Evolutionary conservation across 92 coral and sea anemone genomes (phyloP), one percentile per base, ranked within the genome.

Genomic region (Porites divaricata): DNA sequence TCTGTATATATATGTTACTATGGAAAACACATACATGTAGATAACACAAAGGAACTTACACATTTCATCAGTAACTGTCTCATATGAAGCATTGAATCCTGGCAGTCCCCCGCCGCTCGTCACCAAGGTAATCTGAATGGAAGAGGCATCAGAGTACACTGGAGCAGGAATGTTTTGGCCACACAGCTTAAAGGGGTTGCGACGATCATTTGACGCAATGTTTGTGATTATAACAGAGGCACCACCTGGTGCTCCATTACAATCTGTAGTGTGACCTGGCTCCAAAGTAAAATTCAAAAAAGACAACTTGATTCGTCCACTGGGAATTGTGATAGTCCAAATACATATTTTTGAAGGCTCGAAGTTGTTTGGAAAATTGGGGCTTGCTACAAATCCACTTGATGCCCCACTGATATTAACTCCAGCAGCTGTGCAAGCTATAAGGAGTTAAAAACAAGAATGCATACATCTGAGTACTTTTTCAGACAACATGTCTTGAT

Each of bases 11-110:
- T n/a, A 35, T 35, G 45, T 35, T 35, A 4, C 45, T 4, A 4
- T 35, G 45, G 45, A 35, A 54, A 54, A 11, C 12, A 11, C 16
- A 15, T 54, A n/a, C n/a, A n/a, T n/a, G n/a, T n/a, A 2, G 12
- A 20, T 66, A 66, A 14, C 22, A 9, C 28, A 20, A 4, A n/a
- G 45, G 14, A 9, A 25, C 72, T 68, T 68, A 35, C 41, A 25
- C 72, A 68, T 68, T 22, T 35, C 70, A 66, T 20, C 28, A 10
- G 72, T 10, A 58, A 77, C 35, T 4, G 71, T 50, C 57, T 77
- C 81, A 15, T 35, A 77, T 6, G 81, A 28, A 25, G 70, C 70
- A 57, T 77, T 77, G 24, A 77, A 77, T 13, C 82, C 72, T 19
- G 20, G 6, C 35, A 8, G 9, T 11, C 0, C 48, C 25, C 14